phyloP scores from a whole-genome alignment of 2,797 vertebrate genomes.

The Aldrovandia affinis region DNA sequence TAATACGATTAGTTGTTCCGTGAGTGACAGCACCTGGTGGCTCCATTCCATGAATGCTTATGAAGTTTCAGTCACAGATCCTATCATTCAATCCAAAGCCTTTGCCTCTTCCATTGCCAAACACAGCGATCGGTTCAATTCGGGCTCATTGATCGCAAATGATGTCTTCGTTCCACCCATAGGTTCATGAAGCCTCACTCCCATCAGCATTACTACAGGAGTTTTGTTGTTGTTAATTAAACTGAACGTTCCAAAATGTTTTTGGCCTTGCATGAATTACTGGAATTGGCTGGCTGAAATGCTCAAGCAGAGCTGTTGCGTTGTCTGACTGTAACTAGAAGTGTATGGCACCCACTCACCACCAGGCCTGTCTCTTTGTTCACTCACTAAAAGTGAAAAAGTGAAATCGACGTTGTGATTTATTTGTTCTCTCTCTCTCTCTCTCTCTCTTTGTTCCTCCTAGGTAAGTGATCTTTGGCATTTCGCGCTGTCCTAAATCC shows the following conservation, averaged over 20 bases:
- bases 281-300: slow-evolving; percentile 43
- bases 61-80: no score
- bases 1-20: background rate
- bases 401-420: slow-evolving; percentile 23
- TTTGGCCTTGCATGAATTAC: slow-evolving; percentile 36
- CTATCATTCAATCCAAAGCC: background rate
- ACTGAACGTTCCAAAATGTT: slow-evolving; percentile 38
- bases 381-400: slow-evolving; percentile 27
- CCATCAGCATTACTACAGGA: background rate
- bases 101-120: background rate
- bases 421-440: slow-evolving; percentile 42
- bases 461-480: slow-evolving; percentile 73
- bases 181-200: background rate
- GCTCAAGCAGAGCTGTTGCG: slow-evolving; percentile 38
- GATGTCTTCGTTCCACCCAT: background rate
- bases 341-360: slow-evolving; percentile 41
- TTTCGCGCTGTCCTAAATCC: slow-evolving; percentile 49
- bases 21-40: background rate
- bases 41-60: no score
- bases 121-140: background rate
- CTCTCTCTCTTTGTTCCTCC: slow-evolving; percentile 40
- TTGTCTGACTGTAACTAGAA: slow-evolving; percentile 36
- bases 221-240: slow-evolving; percentile 41
- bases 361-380: slow-evolving; percentile 19
- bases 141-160: background rate